Evolutionary conservation across 2,888 invertebrate species (phyloP), one percentile per base, ranked within the genome.

Genomic region (Cephus nigrinus): DNA sequence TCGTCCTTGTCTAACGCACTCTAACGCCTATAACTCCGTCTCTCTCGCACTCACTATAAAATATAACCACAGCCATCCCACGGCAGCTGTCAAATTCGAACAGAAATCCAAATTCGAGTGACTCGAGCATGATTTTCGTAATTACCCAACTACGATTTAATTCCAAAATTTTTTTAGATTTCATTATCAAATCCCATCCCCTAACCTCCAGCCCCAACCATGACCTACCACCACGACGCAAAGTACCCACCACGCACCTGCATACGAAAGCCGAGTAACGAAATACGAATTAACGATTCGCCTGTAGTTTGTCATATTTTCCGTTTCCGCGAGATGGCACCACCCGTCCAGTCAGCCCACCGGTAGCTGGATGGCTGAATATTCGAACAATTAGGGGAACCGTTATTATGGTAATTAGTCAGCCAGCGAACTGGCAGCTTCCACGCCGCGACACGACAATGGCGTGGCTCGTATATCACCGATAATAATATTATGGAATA

Each of bases 401-500:
- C 81, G 82, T 83, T 84, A 84, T 84, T 85, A 86, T 85, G 84
- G 82, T 86, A 86, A 86, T 86, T 83, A 82, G 84, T 81, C 80
- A 81, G 82, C 73, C 33, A 77, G 80, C 76, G 78, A 78, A 78
- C 81, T 83, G 82, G 81, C 82, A 81, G 78, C 33, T 69, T 76
- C 79, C 83, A 79, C 81, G 80, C 81, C 80, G 79, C 81, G 82
- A 86, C 86, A 86, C 84, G 86, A 81, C 82, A 86, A 86, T 86
- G 86, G 86, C 86, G 86, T 86, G 86, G 86, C 85, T 83, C 83
- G 81, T 83, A 84, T 84, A 84, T 81, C 84, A 83, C 79, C 80
- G 83, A 84, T 84, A 85, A 83, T 79, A 73, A 78, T 79, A 76
- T 77, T 75, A 75, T 75, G 69, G 75, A 75, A 69, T 75, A 69